These are phyloP conservation scores for Bombus balteatus DNA, from an alignment of 1,140 invertebrate genomes.

Conservation along the genomic window DNA sequence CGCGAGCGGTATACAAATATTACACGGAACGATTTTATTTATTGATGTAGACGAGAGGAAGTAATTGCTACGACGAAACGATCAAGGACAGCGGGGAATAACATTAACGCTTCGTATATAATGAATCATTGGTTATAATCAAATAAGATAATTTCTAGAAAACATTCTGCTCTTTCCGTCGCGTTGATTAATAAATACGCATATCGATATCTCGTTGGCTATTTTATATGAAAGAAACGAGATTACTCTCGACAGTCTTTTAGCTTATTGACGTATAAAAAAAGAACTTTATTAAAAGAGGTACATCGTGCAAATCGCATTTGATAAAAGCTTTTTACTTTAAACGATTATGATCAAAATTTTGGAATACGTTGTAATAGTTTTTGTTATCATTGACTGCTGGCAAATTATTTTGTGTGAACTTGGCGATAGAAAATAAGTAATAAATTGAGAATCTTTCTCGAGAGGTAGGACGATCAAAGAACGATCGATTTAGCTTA, in stretches of 20 bases:
- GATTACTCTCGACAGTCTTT: too few relatives aligned
- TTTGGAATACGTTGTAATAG: neutral
- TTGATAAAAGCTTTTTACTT: neutral
- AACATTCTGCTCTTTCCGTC: neutral
- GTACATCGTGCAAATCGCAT: neutral
- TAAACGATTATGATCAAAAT: neutral
- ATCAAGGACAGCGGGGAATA: neutral
- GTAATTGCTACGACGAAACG: neutral
- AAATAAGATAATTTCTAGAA: neutral
- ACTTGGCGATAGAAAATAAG: neutral
- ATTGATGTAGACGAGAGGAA: neutral
- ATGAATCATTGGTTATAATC: neutral
- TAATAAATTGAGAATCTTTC: neutral
- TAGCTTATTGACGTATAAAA: too few relatives aligned
- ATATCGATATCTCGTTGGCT: too few relatives aligned
- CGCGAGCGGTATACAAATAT: neutral
- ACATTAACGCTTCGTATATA: neutral
- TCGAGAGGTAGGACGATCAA: neutral
- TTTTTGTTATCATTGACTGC: neutral
- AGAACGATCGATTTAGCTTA: constrained; percentile 1
- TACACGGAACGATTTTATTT: neutral
- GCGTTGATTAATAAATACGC: neutral
- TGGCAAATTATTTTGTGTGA: neutral
- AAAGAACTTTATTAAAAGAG: neutral
- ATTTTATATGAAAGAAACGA: too few relatives aligned